Percentiles rank a stretch among this genome's conserved stretches.
phyloP scores from a whole-genome alignment of 2,888 invertebrate species.

The Agrilus mali region DNA sequence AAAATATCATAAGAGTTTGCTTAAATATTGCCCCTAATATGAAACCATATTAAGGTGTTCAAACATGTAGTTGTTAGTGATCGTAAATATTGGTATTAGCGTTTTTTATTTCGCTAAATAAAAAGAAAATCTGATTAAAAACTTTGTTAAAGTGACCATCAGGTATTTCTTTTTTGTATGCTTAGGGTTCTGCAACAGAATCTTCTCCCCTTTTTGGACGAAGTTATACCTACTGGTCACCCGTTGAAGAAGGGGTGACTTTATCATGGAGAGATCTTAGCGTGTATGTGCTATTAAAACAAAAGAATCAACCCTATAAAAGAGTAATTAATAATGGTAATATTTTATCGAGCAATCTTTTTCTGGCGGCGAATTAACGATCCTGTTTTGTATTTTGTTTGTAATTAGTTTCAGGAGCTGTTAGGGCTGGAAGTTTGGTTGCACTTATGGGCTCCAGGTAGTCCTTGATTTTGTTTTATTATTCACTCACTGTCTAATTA shows the following conservation, averaged over 20 bases:
- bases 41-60: too few relatives aligned
- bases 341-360: neutral
- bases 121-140: too few relatives aligned
- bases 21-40: too few relatives aligned
- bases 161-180: too few relatives aligned
- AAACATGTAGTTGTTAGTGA: too few relatives aligned
- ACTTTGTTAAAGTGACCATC: too few relatives aligned
- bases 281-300: constrained; percentile 46
- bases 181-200: too few relatives aligned
- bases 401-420: constrained; percentile 55
- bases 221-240: constrained; percentile 42
- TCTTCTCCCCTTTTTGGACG: constrained; percentile 13
- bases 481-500: too few relatives aligned
- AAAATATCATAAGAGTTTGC: too few relatives aligned
- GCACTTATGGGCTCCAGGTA: constrained; percentile 79
- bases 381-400: neutral
- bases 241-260: constrained; percentile 52
- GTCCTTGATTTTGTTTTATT: neutral
- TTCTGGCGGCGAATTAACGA: neutral
- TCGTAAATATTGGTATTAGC: too few relatives aligned
- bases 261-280: constrained; percentile 70
- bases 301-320: constrained; percentile 41
- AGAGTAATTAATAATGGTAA: constrained; percentile 66
- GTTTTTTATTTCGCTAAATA: too few relatives aligned
- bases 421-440: constrained; percentile 67